These are phyloP conservation scores for Leptinotarsa lineolata DNA, from an alignment of 1,140 invertebrate species.

Conservation along the genomic window DNA sequence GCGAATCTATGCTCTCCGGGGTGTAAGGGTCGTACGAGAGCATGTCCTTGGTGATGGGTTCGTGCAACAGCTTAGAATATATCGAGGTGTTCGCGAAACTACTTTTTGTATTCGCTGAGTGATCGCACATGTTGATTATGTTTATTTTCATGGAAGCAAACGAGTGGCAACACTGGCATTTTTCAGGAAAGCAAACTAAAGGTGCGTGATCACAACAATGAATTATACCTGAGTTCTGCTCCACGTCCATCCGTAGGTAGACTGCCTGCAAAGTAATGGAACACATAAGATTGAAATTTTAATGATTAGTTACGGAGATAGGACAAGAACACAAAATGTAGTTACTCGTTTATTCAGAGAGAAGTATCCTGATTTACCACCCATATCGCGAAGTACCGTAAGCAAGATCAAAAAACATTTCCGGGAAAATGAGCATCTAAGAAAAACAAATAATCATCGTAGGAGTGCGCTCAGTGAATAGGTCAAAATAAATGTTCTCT, in stretches of 20 bases:
- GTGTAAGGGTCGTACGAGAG: conserved; percentile 71
- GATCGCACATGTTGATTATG: conserved; percentile 51
- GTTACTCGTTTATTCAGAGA: too few relatives aligned
- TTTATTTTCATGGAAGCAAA: conserved; percentile 62
- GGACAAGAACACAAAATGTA: too few relatives aligned
- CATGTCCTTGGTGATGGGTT: conserved; percentile 57
- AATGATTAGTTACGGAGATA: too few relatives aligned
- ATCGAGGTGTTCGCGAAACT: conserved; percentile 44
- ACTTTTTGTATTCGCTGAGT: conserved; percentile 36
- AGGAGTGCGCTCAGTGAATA: too few relatives aligned
- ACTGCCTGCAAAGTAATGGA: conserved; percentile 72
- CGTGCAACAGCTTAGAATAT: conserved; percentile 61
- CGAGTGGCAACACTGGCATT: conserved; percentile 56
- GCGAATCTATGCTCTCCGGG: conserved; percentile 75
- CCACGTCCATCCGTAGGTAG: conserved; percentile 73
- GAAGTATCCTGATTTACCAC: too few relatives aligned
- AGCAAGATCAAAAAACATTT: too few relatives aligned
- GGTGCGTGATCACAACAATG: conserved; percentile 64
- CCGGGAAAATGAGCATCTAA: too few relatives aligned
- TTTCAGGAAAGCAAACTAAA: conserved; percentile 56
- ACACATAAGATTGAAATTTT: too few relatives aligned
- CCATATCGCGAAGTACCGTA: too few relatives aligned
- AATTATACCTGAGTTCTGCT: conserved; percentile 77
- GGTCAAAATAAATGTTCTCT: too few relatives aligned
- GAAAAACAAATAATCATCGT: too few relatives aligned